These are phyloP conservation scores for Ophonus ardosiacus DNA, from an alignment of 2,888 invertebrate genomes.

Conservation along the genomic window DNA sequence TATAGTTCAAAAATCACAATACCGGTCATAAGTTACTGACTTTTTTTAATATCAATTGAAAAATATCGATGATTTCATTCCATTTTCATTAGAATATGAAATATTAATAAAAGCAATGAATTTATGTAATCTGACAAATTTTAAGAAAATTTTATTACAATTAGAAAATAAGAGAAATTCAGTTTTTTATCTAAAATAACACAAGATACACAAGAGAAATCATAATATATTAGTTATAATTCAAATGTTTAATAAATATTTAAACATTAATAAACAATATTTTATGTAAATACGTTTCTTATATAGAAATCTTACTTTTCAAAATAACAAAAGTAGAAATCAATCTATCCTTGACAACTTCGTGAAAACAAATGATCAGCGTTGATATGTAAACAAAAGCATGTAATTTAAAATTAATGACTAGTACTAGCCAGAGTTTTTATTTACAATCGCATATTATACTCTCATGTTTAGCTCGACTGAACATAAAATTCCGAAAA, in stretches of 20 bases:
- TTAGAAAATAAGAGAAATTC: neutral
- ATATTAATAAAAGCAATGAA: too few species aligned
- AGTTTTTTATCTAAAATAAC: neutral
- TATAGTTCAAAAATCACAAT: too few species aligned
- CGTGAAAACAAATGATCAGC: constrained; percentile 2
- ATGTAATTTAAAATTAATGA: constrained; percentile 19
- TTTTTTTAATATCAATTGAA: too few species aligned
- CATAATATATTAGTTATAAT: neutral
- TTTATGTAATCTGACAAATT: neutral
- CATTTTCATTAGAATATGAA: neutral
- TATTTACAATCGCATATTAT: constrained; percentile 13
- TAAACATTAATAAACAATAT: too few species aligned
- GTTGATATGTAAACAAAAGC: constrained; percentile 13
- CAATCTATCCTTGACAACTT: neutral
- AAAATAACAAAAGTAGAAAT: neutral
- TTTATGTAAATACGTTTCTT: too few species aligned
- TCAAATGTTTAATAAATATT: neutral
- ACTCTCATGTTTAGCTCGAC: neutral
- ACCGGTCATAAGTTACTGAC: too few species aligned
- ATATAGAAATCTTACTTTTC: too few species aligned
- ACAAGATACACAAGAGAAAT: neutral
- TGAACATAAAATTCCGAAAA: constrained; percentile 19
- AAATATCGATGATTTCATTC: neutral
- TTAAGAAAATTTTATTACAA: neutral
- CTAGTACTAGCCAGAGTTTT: neutral